phyloP scores from a whole-genome alignment of 2,113 vertebrate genomes.

The Plecotus auritus region DNA sequence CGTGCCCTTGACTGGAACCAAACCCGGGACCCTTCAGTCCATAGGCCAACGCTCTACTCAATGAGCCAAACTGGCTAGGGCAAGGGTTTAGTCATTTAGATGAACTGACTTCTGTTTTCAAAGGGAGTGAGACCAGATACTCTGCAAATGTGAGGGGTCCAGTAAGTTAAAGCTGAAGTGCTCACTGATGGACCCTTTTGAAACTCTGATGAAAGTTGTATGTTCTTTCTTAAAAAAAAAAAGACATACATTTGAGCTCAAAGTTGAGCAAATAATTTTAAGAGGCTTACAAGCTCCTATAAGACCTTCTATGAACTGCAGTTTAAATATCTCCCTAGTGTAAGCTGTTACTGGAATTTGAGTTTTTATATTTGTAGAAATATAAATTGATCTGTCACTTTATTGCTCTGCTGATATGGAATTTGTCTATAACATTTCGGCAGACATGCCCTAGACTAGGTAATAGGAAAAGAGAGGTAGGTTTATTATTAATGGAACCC shows the following conservation, averaged over 20 bases:
- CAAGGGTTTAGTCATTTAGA: not conserved
- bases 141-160: accelerated
- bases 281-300: not conserved
- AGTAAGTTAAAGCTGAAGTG: not conserved
- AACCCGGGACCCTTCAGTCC: no score
- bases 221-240: not conserved
- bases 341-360: not conserved
- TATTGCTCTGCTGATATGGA: not conserved
- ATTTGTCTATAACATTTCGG: not conserved
- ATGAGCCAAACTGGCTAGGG: no score
- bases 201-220: not conserved
- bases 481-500: constrained; percentile 17
- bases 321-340: not conserved
- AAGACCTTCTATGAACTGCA: not conserved
- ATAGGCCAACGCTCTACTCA: no score
- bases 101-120: not conserved
- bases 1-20: no score
- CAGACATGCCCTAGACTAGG: not conserved
- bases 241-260: not conserved
- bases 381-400: not conserved
- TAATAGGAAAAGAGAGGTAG: not conserved
- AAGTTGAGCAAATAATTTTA: not conserved
- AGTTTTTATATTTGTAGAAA: not conserved
- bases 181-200: not conserved
- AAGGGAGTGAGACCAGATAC: not conserved